Conservation (phyloP, 2,888 invertebrate genomes). For the Dolichopus griseipennis region DNA sequence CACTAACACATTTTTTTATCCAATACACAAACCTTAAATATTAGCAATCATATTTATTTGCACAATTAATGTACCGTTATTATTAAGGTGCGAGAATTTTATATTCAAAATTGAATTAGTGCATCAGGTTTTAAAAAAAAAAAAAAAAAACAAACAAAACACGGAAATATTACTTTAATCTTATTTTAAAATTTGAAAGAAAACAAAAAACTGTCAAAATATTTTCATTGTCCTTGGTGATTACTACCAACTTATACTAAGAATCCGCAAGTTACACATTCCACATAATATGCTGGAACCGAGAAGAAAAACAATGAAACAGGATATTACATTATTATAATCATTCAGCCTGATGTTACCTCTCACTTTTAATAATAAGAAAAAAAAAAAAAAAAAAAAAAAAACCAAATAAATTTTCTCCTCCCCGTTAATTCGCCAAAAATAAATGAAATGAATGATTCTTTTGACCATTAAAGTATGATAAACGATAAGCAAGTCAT, state of each 20-base stretch:
- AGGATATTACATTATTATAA: background rate
- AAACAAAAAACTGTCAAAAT: background rate
- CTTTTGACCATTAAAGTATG: background rate
- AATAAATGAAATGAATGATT: background rate
- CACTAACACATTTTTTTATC: background rate
- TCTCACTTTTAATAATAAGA: background rate
- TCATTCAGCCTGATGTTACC: background rate
- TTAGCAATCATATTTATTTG: background rate
- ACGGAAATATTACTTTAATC: background rate
- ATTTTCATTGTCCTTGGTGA: background rate
- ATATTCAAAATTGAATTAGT: background rate
- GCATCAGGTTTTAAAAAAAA: no score
- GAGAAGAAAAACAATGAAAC: background rate
- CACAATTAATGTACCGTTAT: background rate
- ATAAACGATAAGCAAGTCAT: conserved; percentile 6
- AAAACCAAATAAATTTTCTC: background rate
- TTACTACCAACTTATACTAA: no score
- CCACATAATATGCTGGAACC: background rate
- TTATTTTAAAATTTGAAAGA: background rate
- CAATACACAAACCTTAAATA: background rate
- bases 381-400: background rate
- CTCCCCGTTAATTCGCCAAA: background rate
- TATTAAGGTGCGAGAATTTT: background rate
- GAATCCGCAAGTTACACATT: no score
- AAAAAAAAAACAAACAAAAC: no score